Conservation (phyloP, 2,888 invertebrate genomes). For the Epiblema foenella region DNA sequence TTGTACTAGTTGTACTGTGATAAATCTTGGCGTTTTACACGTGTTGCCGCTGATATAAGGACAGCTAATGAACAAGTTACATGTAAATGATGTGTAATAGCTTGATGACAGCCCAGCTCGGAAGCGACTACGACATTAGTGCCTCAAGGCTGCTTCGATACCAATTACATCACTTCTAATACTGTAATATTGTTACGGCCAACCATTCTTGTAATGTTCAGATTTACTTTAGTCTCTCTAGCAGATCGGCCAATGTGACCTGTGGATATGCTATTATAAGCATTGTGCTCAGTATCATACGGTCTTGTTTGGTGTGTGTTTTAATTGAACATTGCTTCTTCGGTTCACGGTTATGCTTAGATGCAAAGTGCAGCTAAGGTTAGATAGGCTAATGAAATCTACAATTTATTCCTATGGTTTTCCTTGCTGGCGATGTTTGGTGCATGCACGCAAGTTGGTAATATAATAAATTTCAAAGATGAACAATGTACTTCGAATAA, state of each 20-base stretch:
- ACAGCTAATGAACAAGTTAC: constrained; percentile 13
- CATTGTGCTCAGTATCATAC: not conserved
- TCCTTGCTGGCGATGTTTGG: not conserved
- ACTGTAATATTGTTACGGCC: constrained; percentile 29
- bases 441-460: not conserved
- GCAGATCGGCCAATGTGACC: constrained; percentile 3
- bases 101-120: constrained; percentile 21
- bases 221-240: constrained; percentile 4
- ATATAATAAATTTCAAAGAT: constrained; percentile 3
- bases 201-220: constrained; percentile 6
- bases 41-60: not conserved
- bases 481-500: not conserved
- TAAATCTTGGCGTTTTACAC: not conserved
- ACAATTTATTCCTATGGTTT: not conserved
- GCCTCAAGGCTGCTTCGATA: constrained; percentile 29
- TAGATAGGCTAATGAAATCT: constrained; percentile 1
- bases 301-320: not conserved
- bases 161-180: constrained; percentile 39
- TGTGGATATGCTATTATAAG: not conserved
- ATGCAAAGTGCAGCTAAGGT: constrained; percentile 11
- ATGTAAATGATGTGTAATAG: constrained; percentile 22
- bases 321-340: not conserved
- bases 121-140: constrained; percentile 37
- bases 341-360: constrained; percentile 15
- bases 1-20: no score